A percentile compares a stretch with the other conserved stretches of the same genome.
Evolutionary conservation across 1,140 invertebrate species (phyloP).

Genomic region (Drosophila novamexicana): DNA sequence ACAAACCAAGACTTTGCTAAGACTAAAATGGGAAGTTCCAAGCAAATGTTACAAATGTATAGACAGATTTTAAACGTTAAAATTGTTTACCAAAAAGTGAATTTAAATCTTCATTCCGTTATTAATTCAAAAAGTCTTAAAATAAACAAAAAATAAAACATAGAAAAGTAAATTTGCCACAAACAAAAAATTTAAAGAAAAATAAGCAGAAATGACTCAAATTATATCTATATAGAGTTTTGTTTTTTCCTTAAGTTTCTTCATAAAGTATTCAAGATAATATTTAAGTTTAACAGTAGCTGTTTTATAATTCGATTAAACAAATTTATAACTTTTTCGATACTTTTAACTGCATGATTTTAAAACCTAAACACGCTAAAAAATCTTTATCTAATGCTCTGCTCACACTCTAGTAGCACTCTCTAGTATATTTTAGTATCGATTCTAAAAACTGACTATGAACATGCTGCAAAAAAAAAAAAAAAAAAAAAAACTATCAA

Average conservation of each 20-base stretch:
- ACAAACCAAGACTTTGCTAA: too few species aligned
- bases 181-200: too few species aligned
- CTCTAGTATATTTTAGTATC: slow-evolving; percentile 45
- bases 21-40: too few species aligned
- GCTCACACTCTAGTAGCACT: slow-evolving; percentile 37
- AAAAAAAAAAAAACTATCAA: slow-evolving; percentile 15
- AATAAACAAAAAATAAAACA: too few species aligned
- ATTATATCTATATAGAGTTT: too few species aligned
- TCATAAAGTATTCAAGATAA: neutral
- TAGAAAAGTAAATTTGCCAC: too few species aligned
- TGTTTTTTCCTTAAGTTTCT: neutral
- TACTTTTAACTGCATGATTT: slow-evolving; percentile 28
- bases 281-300: neutral
- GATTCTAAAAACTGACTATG: slow-evolving; percentile 78
- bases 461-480: slow-evolving; percentile 75
- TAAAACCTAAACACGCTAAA: slow-evolving; percentile 15
- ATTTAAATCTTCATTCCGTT: too few species aligned
- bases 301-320: neutral
- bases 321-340: neutral
- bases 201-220: too few species aligned
- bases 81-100: too few species aligned
- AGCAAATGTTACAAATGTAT: too few species aligned
- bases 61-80: too few species aligned
- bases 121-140: too few species aligned
- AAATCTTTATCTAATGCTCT: slow-evolving; percentile 14